A percentile compares a stretch with the other conserved stretches of the same genome.
Evolutionary conservation across 2,888 invertebrate genomes (phyloP).

Genomic region (Drosophila kuntzei): DNA sequence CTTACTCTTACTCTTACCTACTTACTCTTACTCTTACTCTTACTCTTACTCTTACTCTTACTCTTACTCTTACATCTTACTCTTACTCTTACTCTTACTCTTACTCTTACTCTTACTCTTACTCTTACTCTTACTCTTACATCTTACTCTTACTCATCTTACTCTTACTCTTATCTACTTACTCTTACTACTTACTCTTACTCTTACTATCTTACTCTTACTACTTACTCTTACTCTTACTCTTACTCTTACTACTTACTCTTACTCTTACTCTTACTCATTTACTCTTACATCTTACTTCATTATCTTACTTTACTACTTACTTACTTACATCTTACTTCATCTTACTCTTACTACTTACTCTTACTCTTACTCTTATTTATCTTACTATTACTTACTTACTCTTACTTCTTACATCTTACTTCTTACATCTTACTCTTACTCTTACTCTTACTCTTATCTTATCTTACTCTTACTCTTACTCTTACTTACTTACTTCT

Average conservation of each 20-base stretch:
- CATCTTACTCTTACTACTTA: no score
- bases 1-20: no score
- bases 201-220: not conserved
- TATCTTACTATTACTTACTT: no score
- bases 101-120: constrained; percentile 1
- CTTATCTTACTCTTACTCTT: constrained; percentile 5
- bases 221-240: constrained; percentile 4
- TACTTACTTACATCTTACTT: no score
- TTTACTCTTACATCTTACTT: no score
- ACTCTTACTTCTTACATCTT: not conserved
- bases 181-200: not conserved
- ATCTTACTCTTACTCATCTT: not conserved
- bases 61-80: constrained; percentile 4
- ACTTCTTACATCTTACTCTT: no score
- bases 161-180: constrained; percentile 1
- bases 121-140: constrained; percentile 1
- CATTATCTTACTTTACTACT: no score
- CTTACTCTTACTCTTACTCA: not conserved
- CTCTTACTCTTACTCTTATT: not conserved
- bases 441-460: constrained; percentile 2
- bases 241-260: constrained; percentile 1
- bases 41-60: no score
- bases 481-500: constrained; percentile 6
- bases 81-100: constrained; percentile 1
- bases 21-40: not conserved